A percentile compares a stretch with the other conserved stretches of the same genome.
phyloP scores from a whole-genome alignment of 2,113 vertebrate species.

The Hydrolagus affinis region DNA sequence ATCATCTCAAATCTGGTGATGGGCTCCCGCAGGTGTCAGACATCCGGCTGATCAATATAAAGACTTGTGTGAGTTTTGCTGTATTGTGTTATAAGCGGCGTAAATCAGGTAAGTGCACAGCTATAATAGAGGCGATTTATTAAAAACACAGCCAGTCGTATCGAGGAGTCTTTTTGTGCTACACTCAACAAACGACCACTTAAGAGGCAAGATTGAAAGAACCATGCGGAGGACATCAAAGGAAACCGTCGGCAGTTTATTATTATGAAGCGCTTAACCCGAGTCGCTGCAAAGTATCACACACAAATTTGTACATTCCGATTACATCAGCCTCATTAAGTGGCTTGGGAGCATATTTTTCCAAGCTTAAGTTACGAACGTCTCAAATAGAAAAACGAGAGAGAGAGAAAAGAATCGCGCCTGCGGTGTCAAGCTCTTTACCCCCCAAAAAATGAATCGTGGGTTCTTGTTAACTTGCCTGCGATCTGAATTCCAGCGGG shows the following conservation, averaged over 20 bases:
- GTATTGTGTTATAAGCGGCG: too few species aligned
- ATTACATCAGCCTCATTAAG: slow-evolving; percentile 66
- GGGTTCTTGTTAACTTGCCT: slow-evolving; percentile 75
- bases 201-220: too few species aligned
- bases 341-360: slow-evolving; percentile 62
- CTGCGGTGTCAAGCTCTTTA: slow-evolving; percentile 68
- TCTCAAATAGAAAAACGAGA: slow-evolving; percentile 56
- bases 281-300: slow-evolving; percentile 46
- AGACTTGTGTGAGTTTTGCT: too few species aligned
- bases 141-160: not conserved
- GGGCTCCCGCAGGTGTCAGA: too few species aligned
- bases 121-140: not conserved
- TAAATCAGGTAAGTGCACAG: not conserved
- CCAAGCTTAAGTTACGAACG: slow-evolving; percentile 66
- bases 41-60: too few species aligned
- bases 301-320: slow-evolving; percentile 58
- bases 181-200: too few species aligned
- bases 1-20: too few species aligned
- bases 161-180: too few species aligned
- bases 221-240: not conserved
- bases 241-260: not conserved
- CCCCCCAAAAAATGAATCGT: slow-evolving; percentile 65
- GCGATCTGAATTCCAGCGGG: slow-evolving; percentile 82
- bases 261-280: too few species aligned
- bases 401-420: slow-evolving; percentile 12